These are phyloP conservation scores for Eupsilia transversa DNA, from an alignment of 2,888 invertebrate species.

Conservation along the genomic window DNA sequence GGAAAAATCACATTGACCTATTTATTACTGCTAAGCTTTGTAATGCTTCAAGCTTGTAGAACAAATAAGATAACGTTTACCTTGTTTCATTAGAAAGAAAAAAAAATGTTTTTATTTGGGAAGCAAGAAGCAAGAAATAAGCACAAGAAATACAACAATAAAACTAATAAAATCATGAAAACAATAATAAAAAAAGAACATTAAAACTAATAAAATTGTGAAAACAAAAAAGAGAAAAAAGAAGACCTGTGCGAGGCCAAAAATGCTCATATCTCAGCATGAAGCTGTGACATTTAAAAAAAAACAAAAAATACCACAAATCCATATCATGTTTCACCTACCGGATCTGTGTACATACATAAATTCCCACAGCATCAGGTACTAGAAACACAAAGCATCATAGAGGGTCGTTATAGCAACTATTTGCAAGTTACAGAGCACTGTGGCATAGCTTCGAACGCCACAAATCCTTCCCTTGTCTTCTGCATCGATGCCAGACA, in stretches of 20 bases:
- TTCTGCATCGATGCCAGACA: conserved; percentile 73
- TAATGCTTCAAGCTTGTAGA: neutral
- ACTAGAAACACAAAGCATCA: conserved; percentile 40
- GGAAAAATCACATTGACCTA: neutral
- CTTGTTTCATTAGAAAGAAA: too few relatives aligned
- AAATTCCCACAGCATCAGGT: conserved; percentile 33
- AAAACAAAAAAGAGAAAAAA: too few relatives aligned
- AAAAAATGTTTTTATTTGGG: too few relatives aligned
- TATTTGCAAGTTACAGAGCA: conserved; percentile 62
- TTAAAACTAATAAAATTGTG: too few relatives aligned
- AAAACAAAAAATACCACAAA: too few relatives aligned
- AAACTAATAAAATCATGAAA: too few relatives aligned
- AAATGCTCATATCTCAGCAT: too few relatives aligned
- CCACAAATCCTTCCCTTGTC: conserved; percentile 81
- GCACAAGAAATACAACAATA: too few relatives aligned
- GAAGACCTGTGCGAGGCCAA: too few relatives aligned
- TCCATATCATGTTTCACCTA: neutral
- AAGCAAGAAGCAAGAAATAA: too few relatives aligned
- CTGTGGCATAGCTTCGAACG: conserved; percentile 62
- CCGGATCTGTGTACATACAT: conserved; percentile 7
- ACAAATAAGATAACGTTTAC: neutral
- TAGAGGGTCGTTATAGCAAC: conserved; percentile 50
- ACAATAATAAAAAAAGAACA: too few relatives aligned
- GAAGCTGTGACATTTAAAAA: too few relatives aligned
- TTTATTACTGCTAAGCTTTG: neutral